phyloP scores from a whole-genome alignment of 2,113 vertebrate species.

The Mormyrus iriodes region DNA sequence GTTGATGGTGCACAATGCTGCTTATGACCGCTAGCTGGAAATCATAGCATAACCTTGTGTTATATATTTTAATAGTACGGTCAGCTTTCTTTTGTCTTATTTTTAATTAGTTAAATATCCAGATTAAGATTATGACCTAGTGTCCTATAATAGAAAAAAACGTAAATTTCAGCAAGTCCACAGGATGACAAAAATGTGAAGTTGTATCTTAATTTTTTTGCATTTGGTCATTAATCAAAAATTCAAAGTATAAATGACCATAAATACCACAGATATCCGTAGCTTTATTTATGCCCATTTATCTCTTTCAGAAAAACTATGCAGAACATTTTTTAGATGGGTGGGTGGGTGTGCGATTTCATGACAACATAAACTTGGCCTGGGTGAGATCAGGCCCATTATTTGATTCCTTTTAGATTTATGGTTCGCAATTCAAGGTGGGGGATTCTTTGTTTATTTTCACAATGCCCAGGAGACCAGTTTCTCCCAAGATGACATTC shows the following conservation, averaged over 20 bases:
- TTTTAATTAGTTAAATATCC: neutral
- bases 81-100: too few species aligned
- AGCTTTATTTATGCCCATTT: neutral
- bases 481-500: constrained; percentile 40
- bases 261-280: neutral
- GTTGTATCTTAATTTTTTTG: neutral
- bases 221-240: neutral
- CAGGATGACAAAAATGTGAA: neutral
- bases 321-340: neutral
- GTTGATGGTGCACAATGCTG: too few species aligned
- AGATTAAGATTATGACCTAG: neutral
- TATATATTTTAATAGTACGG: too few species aligned
- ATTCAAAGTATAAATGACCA: neutral
- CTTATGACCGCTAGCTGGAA: too few species aligned
- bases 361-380: neutral
- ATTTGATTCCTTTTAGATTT: neutral
- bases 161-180: neutral
- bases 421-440: neutral
- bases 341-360: neutral
- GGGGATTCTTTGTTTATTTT: constrained; percentile 18
- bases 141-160: neutral
- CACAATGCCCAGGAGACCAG: constrained; percentile 27
- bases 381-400: neutral
- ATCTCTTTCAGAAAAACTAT: neutral
- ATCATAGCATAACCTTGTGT: too few species aligned